Evolutionary conservation across 2,888 invertebrate species (phyloP).

Genomic region (Automeris io): DNA sequence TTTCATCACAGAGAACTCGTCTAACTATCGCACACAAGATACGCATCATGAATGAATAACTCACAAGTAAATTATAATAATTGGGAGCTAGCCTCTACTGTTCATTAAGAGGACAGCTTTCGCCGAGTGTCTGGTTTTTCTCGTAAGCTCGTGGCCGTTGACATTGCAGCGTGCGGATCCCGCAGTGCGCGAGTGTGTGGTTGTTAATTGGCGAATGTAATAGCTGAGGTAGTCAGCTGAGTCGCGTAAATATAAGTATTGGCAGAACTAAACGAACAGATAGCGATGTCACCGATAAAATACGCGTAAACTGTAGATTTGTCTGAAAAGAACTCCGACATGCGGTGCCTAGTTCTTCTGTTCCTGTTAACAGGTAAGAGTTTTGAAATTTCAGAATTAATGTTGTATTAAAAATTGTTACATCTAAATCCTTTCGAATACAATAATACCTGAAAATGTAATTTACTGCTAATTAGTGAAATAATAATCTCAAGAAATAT

Average conservation of each 20-base stretch:
- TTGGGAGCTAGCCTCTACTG: constrained; percentile 27
- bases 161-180: constrained; percentile 73
- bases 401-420: too few species aligned
- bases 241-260: constrained; percentile 66
- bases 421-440: too few species aligned
- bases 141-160: constrained; percentile 69
- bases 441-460: too few species aligned
- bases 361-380: constrained; percentile 60
- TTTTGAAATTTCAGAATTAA: constrained; percentile 12
- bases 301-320: constrained; percentile 37
- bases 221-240: constrained; percentile 64
- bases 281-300: constrained; percentile 49
- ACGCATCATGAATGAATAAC: constrained; percentile 51
- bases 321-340: constrained; percentile 39
- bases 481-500: too few species aligned
- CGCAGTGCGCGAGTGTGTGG: constrained; percentile 75
- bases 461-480: too few species aligned
- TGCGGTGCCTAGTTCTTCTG: constrained; percentile 60
- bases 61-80: constrained; percentile 21
- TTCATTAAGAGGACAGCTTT: constrained; percentile 47
- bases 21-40: constrained; percentile 35
- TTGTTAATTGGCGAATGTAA: constrained; percentile 67
- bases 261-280: constrained; percentile 36
- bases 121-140: constrained; percentile 66
- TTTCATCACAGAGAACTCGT: constrained; percentile 66